A percentile compares a stretch with the other conserved stretches of the same genome.
phyloP scores from a whole-genome alignment of 2,113 vertebrate genomes.

The Promerops cafer region DNA sequence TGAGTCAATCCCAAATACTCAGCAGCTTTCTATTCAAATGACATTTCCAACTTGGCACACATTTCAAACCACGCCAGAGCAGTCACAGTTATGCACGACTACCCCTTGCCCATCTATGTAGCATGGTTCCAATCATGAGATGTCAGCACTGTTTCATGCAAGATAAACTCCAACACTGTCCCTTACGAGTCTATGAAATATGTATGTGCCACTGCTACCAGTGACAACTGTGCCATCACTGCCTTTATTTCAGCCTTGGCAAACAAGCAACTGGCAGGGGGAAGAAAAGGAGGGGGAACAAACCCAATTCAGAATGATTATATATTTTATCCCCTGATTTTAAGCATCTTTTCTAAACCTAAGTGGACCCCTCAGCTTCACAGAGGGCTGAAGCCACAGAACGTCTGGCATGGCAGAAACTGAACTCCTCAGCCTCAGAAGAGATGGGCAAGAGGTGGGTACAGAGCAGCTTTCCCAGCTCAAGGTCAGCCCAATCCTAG shows the following conservation, averaged over 20 bases:
- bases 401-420: not conserved
- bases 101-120: not conserved
- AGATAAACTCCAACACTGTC: not conserved
- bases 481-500: not conserved
- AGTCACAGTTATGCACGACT: not conserved
- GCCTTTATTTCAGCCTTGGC: not conserved
- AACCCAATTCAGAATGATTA: not conserved
- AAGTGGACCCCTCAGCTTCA: not conserved
- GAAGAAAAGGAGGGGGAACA: not conserved
- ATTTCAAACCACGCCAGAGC: not conserved
- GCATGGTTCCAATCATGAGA: not conserved
- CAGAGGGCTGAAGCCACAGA: fast-evolving
- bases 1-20: not conserved
- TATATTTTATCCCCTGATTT: not conserved
- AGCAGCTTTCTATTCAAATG: not conserved
- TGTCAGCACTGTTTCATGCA: not conserved
- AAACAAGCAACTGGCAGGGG: not conserved
- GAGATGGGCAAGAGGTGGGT: fast-evolving
- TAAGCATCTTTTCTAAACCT: not conserved
- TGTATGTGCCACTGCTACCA: not conserved
- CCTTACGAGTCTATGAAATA: not conserved
- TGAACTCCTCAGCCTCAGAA: not conserved
- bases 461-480: not conserved
- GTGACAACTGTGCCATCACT: not conserved
- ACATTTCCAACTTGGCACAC: not conserved